phyloP scores from a whole-genome alignment of 1,140 invertebrate genomes.

The Caerostris darwini region DNA sequence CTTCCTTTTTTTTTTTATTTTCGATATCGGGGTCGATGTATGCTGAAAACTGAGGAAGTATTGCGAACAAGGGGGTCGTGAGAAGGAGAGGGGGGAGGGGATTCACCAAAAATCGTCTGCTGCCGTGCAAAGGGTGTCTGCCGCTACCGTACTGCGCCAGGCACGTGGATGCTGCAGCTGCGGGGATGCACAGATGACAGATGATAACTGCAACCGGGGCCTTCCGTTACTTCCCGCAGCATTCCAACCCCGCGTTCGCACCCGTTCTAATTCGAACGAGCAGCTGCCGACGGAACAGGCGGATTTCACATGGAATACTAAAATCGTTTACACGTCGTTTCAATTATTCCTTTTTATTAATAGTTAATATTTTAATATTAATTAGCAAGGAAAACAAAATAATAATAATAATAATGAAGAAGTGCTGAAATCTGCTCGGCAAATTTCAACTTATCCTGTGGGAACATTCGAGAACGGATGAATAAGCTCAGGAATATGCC shows the following conservation, averaged over 20 bases:
- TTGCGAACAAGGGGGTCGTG: not conserved
- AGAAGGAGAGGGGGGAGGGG: not conserved
- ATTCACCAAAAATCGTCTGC: constrained; percentile 6
- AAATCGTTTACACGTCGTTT: no score
- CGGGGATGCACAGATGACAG: constrained; percentile 39
- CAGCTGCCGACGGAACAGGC: not conserved
- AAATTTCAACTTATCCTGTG: no score
- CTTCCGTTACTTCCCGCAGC: constrained; percentile 44
- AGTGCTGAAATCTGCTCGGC: no score
- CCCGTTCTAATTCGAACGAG: constrained; percentile 12
- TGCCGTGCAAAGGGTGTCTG: constrained; percentile 26
- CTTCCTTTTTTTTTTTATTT: not conserved
- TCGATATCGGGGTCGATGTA: constrained; percentile 56
- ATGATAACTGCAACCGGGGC: constrained; percentile 22
- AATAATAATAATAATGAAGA: no score
- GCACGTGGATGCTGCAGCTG: constrained; percentile 36
- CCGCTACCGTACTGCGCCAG: constrained; percentile 31
- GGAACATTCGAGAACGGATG: no score
- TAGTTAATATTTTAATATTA: no score
- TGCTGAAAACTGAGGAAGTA: constrained; percentile 61
- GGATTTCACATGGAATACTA: not conserved
- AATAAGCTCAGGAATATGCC: no score
- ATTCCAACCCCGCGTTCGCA: constrained; percentile 8
- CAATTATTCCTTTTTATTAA: no score
- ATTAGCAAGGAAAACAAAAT: no score